Evolutionary conservation across 1,140 invertebrate species (phyloP), one percentile per base, ranked within the genome.

Genomic region (Caenorhabditis brenneri): DNA sequence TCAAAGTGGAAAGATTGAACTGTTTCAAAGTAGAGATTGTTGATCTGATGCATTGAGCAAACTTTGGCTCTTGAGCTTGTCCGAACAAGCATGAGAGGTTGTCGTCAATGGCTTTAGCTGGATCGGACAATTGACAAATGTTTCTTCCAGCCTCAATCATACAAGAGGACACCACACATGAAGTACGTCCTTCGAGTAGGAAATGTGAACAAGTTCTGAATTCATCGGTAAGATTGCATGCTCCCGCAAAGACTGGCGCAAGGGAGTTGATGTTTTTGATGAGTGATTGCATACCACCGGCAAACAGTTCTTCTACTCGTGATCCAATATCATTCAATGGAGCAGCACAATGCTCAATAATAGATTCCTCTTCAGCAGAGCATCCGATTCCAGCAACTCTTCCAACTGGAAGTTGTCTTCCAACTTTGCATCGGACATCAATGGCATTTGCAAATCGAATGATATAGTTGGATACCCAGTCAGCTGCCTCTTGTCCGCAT

Each of bases 171-270:
- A 91, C 82, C 1, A 90, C 83, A 78, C 90, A 88, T 12, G 82
- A 53, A 22, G 53, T 81, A 16, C 48, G 53, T 27, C 80, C 79
- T 15, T 36, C 46, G 15, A 85, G 33, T 2, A 83, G 31, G 74
- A 79, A 79, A 48, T 79, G 69, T 39, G 82, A 69, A 79, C 82
- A 83, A 2, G 82, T 83, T 19, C 39, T 39, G 82, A 81, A 85
- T 33, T 81, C 84, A 36, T 85, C 79, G 12, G 86, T 87, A 5
- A 90, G 51, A 78, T 87, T 87, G 46, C 89, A 90, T 12, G 89
- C 88, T 48, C 90, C 88, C 3, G 88, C 88, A 74, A 90, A 90
- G 22, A 90, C 83, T 46, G 89, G 89, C n/a, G 89, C 89, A 16
- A 90, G 78, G 51, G 81, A 86, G 60, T 90, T 90, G 49, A 90